Conservation (phyloP, 1,140 invertebrate genomes). For the Ylistrum balloti region DNA sequence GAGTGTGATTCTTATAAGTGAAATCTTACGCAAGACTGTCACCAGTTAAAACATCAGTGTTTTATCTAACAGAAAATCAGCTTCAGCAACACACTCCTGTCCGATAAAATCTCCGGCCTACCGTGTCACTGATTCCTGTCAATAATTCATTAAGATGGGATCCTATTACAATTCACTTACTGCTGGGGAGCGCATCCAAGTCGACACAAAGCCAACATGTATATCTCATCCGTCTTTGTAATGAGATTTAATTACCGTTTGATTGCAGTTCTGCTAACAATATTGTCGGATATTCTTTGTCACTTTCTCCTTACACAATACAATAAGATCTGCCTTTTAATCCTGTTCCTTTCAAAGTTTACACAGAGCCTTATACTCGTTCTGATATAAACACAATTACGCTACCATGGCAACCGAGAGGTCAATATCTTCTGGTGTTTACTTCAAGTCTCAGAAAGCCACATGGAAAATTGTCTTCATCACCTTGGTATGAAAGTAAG, state of each 20-base stretch:
- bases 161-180: neutral
- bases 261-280: neutral
- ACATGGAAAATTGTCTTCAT: slow-evolving; percentile 28
- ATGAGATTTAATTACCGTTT: neutral
- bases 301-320: neutral
- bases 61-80: neutral
- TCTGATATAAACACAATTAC: slow-evolving; percentile 22
- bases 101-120: neutral
- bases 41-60: neutral
- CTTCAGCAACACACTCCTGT: neutral
- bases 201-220: neutral
- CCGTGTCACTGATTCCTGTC: neutral
- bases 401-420: neutral
- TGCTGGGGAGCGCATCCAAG: neutral
- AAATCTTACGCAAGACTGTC: too few relatives aligned
- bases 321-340: neutral
- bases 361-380: neutral
- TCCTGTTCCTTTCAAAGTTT: neutral
- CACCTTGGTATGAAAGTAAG: neutral
- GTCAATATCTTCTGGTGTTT: slow-evolving; percentile 38
- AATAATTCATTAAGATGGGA: slow-evolving; percentile 20
- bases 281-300: neutral
- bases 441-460: neutral
- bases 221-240: neutral
- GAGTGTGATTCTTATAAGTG: too few relatives aligned